Evolutionary conservation across 2,888 invertebrate species (phyloP).

Genomic region (Ormia ochracea): DNA sequence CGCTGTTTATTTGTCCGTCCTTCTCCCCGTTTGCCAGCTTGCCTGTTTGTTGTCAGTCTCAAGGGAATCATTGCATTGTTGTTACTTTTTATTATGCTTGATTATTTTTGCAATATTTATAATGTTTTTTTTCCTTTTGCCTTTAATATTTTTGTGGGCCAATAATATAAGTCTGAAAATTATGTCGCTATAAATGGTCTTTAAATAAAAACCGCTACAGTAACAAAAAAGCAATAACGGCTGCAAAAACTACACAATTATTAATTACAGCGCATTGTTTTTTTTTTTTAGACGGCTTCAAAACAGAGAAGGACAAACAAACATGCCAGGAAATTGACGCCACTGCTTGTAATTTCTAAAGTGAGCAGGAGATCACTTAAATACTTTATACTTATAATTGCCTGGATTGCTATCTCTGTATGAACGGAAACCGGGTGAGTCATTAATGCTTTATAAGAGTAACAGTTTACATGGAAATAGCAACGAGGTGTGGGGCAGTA

Average conservation of each 20-base stretch:
- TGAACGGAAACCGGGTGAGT: no score
- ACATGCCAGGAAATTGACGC: not conserved
- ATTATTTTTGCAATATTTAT: conserved; percentile 39
- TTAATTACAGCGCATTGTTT: conserved; percentile 52
- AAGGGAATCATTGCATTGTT: conserved; percentile 60
- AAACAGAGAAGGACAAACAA: conserved; percentile 41
- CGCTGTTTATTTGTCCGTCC: conserved; percentile 21
- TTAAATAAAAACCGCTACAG: conserved; percentile 59
- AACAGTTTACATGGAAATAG: no score
- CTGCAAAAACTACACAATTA: conserved; percentile 44
- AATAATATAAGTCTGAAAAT: conserved; percentile 61
- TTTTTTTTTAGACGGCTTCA: conserved; percentile 11
- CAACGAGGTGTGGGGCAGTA: no score
- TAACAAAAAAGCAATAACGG: not conserved
- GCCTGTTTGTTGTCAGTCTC: conserved; percentile 50
- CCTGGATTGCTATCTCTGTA: not conserved
- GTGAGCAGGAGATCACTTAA: not conserved
- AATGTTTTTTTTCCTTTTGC: conserved; percentile 11
- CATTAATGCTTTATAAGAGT: no score
- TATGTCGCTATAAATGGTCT: conserved; percentile 63
- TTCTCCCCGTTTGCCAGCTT: conserved; percentile 2
- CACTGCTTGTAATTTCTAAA: conserved; percentile 11
- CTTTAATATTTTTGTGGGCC: conserved; percentile 61
- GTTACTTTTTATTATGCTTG: conserved; percentile 52
- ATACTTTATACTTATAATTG: conserved; percentile 11